Evolutionary conservation across 2,797 vertebrate species (phyloP).

Genomic region (Decapterus maruadsi): DNA sequence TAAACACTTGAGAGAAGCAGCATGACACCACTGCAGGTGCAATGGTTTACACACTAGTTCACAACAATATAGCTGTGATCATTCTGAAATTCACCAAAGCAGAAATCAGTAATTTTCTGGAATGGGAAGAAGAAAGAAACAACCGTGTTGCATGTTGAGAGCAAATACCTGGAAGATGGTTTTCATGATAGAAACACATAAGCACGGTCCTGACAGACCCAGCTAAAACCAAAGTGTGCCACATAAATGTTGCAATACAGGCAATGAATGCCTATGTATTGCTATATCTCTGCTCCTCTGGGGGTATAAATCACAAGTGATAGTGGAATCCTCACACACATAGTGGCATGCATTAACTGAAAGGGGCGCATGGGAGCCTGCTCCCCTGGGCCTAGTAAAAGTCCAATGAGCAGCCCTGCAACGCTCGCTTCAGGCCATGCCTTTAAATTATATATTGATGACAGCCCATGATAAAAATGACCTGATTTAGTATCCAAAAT

Average conservation of each 20-base stretch:
- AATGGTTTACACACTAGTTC: slow-evolving; percentile 16
- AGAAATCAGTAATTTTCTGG: slow-evolving; percentile 1
- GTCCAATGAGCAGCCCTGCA: slow-evolving; percentile 59
- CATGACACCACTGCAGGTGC: slow-evolving; percentile 1
- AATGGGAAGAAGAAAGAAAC: background rate
- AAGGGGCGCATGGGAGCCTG: slow-evolving; percentile 56
- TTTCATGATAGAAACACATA: slow-evolving; percentile 46
- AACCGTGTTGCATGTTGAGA: slow-evolving; percentile 20
- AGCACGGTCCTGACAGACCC: slow-evolving; percentile 30
- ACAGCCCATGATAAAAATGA: slow-evolving; percentile 80
- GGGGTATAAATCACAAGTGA: slow-evolving; percentile 66
- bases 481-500: slow-evolving; percentile 79
- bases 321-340: slow-evolving; percentile 68
- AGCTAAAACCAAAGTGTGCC: slow-evolving; percentile 31
- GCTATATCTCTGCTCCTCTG: slow-evolving; percentile 57
- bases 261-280: slow-evolving; percentile 42
- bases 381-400: slow-evolving; percentile 66
- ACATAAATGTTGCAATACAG: slow-evolving; percentile 50
- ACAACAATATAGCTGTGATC: slow-evolving; percentile 22
- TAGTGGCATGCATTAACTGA: slow-evolving; percentile 68
- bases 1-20: slow-evolving; percentile 17
- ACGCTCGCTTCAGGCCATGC: slow-evolving; percentile 56
- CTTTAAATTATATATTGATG: slow-evolving; percentile 81
- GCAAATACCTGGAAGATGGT: slow-evolving; percentile 28
- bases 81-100: slow-evolving; percentile 16